phyloP scores from a whole-genome alignment of 2,888 invertebrate species.

The Brachylomia viminalis region DNA sequence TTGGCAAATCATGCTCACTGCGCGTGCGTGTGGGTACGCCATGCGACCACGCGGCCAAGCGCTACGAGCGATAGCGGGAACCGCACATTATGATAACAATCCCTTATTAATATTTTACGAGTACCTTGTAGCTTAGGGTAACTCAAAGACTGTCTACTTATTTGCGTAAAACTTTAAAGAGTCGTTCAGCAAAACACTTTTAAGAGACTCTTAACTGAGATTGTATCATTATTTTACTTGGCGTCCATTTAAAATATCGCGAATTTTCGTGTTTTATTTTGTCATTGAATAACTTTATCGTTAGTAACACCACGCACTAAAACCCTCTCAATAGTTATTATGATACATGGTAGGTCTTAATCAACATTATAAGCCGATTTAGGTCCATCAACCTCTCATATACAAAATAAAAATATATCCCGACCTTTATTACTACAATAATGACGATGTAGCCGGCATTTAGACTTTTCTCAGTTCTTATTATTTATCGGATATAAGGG shows the following conservation, averaged over 20 bases:
- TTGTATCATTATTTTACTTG: conserved; percentile 32
- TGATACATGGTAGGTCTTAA: neutral
- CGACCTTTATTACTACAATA: conserved; percentile 22
- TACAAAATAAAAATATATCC: conserved; percentile 26
- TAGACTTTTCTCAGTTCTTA: conserved; percentile 51
- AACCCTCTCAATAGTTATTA: neutral
- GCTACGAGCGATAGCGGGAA: conserved; percentile 54
- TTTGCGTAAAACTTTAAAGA: conserved; percentile 26
- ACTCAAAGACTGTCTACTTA: conserved; percentile 51
- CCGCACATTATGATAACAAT: conserved; percentile 73
- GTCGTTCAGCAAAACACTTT: conserved; percentile 18
- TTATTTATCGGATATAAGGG: conserved; percentile 41
- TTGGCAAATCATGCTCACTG: conserved; percentile 71
- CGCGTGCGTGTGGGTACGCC: conserved; percentile 67
- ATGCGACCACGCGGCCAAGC: conserved; percentile 59
- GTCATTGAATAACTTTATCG: neutral
- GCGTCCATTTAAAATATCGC: conserved; percentile 5
- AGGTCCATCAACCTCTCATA: neutral
- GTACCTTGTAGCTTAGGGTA: conserved; percentile 33
- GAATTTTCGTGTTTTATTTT: neutral
- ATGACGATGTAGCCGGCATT: conserved; percentile 30
- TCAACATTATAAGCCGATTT: neutral
- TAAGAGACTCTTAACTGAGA: conserved; percentile 15
- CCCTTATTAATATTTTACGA: conserved; percentile 72
- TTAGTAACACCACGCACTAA: neutral